Evolutionary conservation across 2,888 invertebrate genomes (phyloP), one percentile per base, ranked within the genome.

Genomic region (Cenopis cana): DNA sequence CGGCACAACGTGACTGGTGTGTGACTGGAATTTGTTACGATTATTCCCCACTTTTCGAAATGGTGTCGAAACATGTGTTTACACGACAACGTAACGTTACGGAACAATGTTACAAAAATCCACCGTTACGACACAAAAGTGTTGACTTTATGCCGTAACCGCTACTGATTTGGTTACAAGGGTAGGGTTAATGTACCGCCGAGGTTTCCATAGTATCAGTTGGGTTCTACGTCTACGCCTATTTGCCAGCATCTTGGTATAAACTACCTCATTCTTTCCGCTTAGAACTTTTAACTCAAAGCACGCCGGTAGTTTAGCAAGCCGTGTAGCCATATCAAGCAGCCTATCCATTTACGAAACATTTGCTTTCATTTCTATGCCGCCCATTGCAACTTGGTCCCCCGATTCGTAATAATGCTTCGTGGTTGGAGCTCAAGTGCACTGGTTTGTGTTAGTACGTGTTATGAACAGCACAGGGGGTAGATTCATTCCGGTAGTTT

Each of bases 401-500:
- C 5, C n/a, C 5, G 5, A 46, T 46, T 46, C n/a, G 10, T 24
- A 29, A n/a, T 2, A 29, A 52, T 52, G n/a, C 10, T 33, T 6
- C n/a, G 14, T 12, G n/a, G n/a, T 46, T 0, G 14, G 14, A n/a
- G 41, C 6, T 14, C n/a, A 46, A 4, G 6, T n/a, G n/a, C 5
- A n/a, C 41, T 46, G 41, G n/a, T n/a, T 33, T 33, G 33, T 4
- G 41, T n/a, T 46, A n/a, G n/a, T 46, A 38, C 14, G 20, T 59
- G 46, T 60, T 46, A 14, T n/a, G 59, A 57, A 18, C 46, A 20
- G 24, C 60, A 46, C 24, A 24, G n/a, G 11, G 24, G 60, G 60
- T 24, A 10, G 55, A 64, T 59, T 55, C 52, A 52, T 64, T 69
- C 64, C 64, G 64, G 69, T 64, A 57, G 69, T 69, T 69, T 69